phyloP scores from a whole-genome alignment of 1,140 invertebrate genomes.

The Bradysia coprophila region DNA sequence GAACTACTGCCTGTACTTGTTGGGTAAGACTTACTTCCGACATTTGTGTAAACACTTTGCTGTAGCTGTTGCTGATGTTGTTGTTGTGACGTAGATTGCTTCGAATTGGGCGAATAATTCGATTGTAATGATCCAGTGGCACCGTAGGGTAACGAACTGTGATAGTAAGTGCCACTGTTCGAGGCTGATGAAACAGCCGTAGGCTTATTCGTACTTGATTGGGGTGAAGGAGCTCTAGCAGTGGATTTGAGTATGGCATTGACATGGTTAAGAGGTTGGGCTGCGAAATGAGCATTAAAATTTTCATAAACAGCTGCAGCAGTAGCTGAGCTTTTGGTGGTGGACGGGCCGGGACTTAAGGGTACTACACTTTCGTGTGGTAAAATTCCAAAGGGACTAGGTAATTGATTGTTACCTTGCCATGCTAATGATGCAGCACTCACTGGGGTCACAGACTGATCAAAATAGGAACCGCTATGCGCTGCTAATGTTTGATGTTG shows the following conservation, averaged over 20 bases:
- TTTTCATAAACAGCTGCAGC: constrained; percentile 36
- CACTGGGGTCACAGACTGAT: constrained; percentile 32
- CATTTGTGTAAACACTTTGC: constrained; percentile 19
- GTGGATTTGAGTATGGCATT: constrained; percentile 26
- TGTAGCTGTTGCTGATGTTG: neutral
- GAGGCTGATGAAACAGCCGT: constrained; percentile 31
- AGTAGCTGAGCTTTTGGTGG: constrained; percentile 21
- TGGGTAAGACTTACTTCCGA: constrained; percentile 32
- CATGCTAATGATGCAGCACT: constrained; percentile 26
- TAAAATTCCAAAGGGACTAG: constrained; percentile 54
- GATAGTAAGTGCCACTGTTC: constrained; percentile 6
- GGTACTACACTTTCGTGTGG: constrained; percentile 57
- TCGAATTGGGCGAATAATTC: neutral
- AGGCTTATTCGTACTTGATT: constrained; percentile 33
- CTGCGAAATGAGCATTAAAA: constrained; percentile 43
- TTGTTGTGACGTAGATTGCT: neutral
- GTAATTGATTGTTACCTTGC: constrained; percentile 45
- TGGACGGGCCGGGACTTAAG: constrained; percentile 38
- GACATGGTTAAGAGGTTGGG: constrained; percentile 40
- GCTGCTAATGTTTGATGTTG: constrained; percentile 29
- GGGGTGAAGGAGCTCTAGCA: constrained; percentile 29
- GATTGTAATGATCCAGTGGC: constrained; percentile 8
- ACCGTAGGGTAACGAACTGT: constrained; percentile 17
- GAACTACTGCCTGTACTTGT: constrained; percentile 28
- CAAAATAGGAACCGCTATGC: constrained; percentile 38